These are phyloP conservation scores for Brachyalestes nurse DNA, from an alignment of 2,797 vertebrate genomes.

Conservation along the genomic window DNA sequence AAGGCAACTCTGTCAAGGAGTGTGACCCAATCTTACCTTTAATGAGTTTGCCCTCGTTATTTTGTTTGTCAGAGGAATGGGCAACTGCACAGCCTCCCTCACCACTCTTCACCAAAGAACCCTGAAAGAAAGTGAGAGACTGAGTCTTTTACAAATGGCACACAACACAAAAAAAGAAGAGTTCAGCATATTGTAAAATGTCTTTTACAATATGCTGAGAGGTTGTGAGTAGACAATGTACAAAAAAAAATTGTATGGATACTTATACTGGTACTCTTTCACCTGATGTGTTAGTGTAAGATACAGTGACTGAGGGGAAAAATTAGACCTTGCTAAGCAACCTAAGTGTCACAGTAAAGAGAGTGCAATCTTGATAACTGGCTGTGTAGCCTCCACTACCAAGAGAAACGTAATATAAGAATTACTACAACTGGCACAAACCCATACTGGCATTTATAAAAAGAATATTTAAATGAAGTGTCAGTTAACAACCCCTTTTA, in stretches of 20 bases:
- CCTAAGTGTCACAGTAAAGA: not conserved
- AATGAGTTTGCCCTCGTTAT: constrained; percentile 82
- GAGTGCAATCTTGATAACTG: not conserved
- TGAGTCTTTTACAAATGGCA: constrained; percentile 9
- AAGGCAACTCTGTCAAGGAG: not conserved
- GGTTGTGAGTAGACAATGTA: too few relatives aligned
- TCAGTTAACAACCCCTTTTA: too few relatives aligned
- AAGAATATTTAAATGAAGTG: too few relatives aligned
- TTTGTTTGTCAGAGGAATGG: constrained; percentile 64
- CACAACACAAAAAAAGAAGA: not conserved
- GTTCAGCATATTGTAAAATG: not conserved
- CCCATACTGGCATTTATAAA: too few relatives aligned
- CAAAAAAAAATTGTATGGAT: too few relatives aligned
- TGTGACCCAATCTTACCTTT: constrained; percentile 83
- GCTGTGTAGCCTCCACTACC: too few relatives aligned
- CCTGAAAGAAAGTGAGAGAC: constrained; percentile 32
- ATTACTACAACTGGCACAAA: too few relatives aligned
- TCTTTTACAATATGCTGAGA: too few relatives aligned
- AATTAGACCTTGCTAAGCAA: not conserved
- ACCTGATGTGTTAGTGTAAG: not conserved
- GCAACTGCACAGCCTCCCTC: constrained; percentile 3
- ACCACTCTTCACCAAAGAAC: constrained; percentile 41
- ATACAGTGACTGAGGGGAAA: not conserved
- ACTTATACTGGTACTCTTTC: too few relatives aligned
- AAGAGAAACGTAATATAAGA: not conserved